Evolutionary conservation across 1,140 invertebrate species (phyloP), one percentile per base, ranked within the genome.

Genomic region (Agrypnia vestita): DNA sequence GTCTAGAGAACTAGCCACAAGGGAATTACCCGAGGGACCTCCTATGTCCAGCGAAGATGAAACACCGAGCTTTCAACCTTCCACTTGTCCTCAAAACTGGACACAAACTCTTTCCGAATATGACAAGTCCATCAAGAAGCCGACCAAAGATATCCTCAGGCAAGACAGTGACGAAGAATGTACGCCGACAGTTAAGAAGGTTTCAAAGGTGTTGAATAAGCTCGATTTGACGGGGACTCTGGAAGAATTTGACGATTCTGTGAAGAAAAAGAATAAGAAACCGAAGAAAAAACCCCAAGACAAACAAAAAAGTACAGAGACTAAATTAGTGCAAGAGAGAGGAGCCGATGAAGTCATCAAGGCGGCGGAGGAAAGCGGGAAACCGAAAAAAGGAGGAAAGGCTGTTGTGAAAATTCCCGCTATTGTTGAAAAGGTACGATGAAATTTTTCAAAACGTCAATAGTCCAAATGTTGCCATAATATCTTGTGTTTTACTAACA

Each of bases 201-300:
- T 83, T 19, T 21, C 76, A 47, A 77, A 71, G 19, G 56, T 89
- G 72, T 81, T 87, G 78, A 78, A 85, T 8, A 87, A 89, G 82
- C 85, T 91, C 19, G 85, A 88, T 76, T 88, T 91, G 53, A 81
- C 84, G 44, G 88, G 91, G 69, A 84, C 87, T 82, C 84, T 92
- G 59, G 80, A 89, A 69, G 84, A 88, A 72, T 91, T 91, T 85
- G 87, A 89, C 73, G 86, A 91, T 82, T 89, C 87, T 47, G 84
- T 90, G n/a, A 91, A 87, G 77, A 89, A 86, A 51, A 91, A 89
- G 84, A 84, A 83, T 6, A 88, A 86, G 46, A 85, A 80, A 87
- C 86, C 55, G 78, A 87, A 86, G 86, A 85, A 85, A 88, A 88
- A 84, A 88, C 88, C 82, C 85, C 86, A 83, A 44, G 84, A 82